Conservation (phyloP, 2,797 vertebrate species). For the Pterois miles region DNA sequence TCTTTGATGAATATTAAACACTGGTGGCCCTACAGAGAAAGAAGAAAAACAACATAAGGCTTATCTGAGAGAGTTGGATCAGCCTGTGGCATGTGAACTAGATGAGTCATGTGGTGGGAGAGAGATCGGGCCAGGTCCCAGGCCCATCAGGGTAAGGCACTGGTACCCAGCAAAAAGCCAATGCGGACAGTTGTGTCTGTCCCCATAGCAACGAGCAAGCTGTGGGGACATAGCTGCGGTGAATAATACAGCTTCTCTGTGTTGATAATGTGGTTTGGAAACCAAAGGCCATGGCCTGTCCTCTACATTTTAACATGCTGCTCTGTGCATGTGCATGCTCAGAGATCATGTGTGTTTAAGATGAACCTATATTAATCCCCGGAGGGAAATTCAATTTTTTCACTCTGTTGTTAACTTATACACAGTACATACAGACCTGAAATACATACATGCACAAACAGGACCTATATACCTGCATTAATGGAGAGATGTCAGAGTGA, state of each 20-base stretch:
- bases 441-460: too few relatives aligned
- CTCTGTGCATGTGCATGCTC: slow-evolving; percentile 13
- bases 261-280: slow-evolving; percentile 48
- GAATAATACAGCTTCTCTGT: slow-evolving; percentile 30
- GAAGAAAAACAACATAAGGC: slow-evolving; percentile 13
- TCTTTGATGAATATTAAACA: slow-evolving; percentile 5
- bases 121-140: slow-evolving; percentile 38
- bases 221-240: slow-evolving; percentile 46
- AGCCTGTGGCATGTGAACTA: slow-evolving; percentile 52
- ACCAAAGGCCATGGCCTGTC: slow-evolving; percentile 39
- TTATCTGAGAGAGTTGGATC: slow-evolving; percentile 44
- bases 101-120: slow-evolving; percentile 54
- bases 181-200: slow-evolving; percentile 73
- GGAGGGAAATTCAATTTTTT: too few relatives aligned
- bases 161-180: slow-evolving; percentile 49
- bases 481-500: too few relatives aligned
- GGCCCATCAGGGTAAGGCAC: slow-evolving; percentile 33
- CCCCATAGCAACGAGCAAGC: slow-evolving; percentile 64
- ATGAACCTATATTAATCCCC: too few relatives aligned
- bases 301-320: slow-evolving; percentile 19
- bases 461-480: too few relatives aligned
- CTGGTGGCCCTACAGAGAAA: slow-evolving; percentile 18
- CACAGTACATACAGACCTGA: too few relatives aligned
- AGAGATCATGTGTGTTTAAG: too few relatives aligned
- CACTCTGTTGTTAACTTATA: too few relatives aligned